Conservation (phyloP, 2,113 vertebrate species). For the Saguinus imperator region DNA sequence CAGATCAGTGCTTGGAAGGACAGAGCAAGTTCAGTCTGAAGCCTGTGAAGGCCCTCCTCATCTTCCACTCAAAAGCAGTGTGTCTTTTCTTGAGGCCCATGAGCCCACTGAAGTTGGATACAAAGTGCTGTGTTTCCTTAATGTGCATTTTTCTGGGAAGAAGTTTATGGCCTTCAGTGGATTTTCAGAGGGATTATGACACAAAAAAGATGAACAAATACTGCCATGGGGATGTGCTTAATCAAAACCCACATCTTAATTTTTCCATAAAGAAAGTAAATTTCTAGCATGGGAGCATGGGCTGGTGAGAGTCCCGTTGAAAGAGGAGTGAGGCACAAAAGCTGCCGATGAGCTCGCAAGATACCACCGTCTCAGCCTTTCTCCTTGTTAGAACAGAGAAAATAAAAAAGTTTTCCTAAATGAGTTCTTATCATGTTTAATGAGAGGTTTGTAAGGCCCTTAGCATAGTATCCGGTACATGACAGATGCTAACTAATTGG, state of each 20-base stretch:
- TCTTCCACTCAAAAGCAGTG: background rate
- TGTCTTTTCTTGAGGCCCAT: background rate
- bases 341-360: background rate
- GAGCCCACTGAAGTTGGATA: background rate
- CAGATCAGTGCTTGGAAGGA: background rate
- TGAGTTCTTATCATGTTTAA: background rate
- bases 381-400: background rate
- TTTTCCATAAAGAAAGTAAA: conserved; percentile 6
- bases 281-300: background rate
- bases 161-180: background rate
- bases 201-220: background rate
- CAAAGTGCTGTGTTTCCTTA: background rate
- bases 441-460: background rate
- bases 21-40: background rate
- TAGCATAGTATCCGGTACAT: background rate
- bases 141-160: background rate
- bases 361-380: background rate
- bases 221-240: background rate
- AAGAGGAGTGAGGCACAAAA: background rate
- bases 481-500: background rate
- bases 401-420: background rate
- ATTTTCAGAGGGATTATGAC: background rate
- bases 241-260: background rate
- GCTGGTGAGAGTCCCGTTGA: background rate
- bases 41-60: background rate